A percentile compares a stretch with the other conserved stretches of the same genome.
Conservation (phyloP, 2,888 invertebrate species). For the Falcaria lacertinaria region DNA sequence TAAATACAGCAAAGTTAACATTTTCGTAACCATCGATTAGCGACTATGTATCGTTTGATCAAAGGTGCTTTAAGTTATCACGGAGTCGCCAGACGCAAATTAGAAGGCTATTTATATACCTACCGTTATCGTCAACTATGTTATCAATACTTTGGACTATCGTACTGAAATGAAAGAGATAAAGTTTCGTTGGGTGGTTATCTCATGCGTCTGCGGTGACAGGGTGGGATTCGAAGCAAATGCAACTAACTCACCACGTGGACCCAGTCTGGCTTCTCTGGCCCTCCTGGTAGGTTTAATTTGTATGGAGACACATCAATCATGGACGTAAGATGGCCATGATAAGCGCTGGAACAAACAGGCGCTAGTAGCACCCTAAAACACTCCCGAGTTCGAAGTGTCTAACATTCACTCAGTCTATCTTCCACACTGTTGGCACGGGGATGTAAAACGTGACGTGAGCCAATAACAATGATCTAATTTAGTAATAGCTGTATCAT, state of each 20-base stretch:
- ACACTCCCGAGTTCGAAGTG: constrained; percentile 59
- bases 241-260: constrained; percentile 87
- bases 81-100: constrained; percentile 8
- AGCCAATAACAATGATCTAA: background rate
- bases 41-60: background rate
- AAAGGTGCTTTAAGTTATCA: constrained; percentile 12
- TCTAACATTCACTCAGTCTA: constrained; percentile 19
- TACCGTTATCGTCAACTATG: background rate
- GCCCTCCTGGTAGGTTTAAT: constrained; percentile 92
- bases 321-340: constrained; percentile 97
- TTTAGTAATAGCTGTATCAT: background rate
- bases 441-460: background rate
- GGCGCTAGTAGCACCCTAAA: constrained; percentile 76
- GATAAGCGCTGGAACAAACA: constrained; percentile 95
- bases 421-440: constrained; percentile 7
- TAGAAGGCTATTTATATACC: background rate
- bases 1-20: background rate
- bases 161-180: background rate
- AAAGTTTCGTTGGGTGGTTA: background rate
- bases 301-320: constrained; percentile 99
- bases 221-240: constrained; percentile 15
- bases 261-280: constrained; percentile 90
- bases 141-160: background rate
- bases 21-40: background rate
- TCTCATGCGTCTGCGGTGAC: background rate